phyloP scores from a whole-genome alignment of 1,140 invertebrate species.

The Drosophila leontia region DNA sequence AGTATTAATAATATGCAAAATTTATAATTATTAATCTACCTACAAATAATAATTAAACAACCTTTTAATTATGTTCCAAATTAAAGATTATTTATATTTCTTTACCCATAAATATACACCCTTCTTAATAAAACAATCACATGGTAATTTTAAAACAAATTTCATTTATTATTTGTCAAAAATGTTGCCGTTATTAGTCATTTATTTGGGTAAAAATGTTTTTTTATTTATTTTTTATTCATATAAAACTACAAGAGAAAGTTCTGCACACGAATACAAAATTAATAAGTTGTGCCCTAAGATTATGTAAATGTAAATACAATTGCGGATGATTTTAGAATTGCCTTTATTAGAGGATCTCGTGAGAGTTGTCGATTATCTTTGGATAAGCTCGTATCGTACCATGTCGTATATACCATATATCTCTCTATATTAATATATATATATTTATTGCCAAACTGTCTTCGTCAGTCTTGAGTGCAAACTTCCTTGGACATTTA shows the following conservation, averaged over 20 bases:
- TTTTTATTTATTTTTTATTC: conserved; percentile 25
- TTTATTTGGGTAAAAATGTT: conserved; percentile 55
- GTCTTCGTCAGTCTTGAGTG: conserved; percentile 63
- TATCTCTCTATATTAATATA: conserved; percentile 24
- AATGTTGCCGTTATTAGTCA: conserved; percentile 47
- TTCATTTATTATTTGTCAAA: conserved; percentile 47
- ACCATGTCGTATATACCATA: conserved; percentile 34
- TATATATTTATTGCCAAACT: conserved; percentile 45
- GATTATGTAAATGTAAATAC: conserved; percentile 55
- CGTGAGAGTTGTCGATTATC: conserved; percentile 52
- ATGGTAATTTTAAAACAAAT: conserved; percentile 45
- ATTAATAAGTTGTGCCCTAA: conserved; percentile 51
- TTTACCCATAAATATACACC: background rate
- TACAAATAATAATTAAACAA: background rate
- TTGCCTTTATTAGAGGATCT: conserved; percentile 47
- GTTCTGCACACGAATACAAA: conserved; percentile 56
- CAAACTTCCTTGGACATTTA: conserved; percentile 42
- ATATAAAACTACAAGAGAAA: conserved; percentile 55
- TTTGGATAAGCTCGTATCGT: conserved; percentile 68
- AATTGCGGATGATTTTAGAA: conserved; percentile 49
- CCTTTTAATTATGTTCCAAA: background rate
- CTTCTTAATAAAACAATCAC: background rate
- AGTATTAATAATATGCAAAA: background rate
- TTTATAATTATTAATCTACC: background rate
- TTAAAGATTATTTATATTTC: background rate